Evolutionary conservation across 2,888 invertebrate genomes (phyloP).

Genomic region (Drosophila acutilabella): DNA sequence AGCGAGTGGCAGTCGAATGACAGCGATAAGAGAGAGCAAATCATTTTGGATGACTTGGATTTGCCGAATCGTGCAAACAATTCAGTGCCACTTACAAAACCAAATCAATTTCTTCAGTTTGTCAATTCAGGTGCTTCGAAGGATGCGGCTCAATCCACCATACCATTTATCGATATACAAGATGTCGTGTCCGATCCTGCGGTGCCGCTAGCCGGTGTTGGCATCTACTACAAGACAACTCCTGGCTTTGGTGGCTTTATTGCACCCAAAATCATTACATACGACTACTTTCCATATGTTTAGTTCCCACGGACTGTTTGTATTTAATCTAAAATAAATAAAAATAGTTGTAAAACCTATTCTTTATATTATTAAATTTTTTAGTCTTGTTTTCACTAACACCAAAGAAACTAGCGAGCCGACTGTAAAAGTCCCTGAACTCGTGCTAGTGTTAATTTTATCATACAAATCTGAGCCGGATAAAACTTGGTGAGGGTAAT

Average conservation of each 20-base stretch:
- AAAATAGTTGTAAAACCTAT: too few species aligned
- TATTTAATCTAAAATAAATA: too few species aligned
- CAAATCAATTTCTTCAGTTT: conserved; percentile 90
- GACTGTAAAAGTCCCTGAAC: too few species aligned
- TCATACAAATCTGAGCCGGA: too few species aligned
- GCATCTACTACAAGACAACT: conserved; percentile 91
- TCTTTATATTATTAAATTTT: too few species aligned
- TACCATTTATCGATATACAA: conserved; percentile 93
- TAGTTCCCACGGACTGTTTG: too few species aligned
- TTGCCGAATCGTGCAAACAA: conserved; percentile 87
- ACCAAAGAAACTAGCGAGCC: too few species aligned
- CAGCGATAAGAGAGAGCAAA: conserved; percentile 87
- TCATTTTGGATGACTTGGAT: conserved; percentile 88
- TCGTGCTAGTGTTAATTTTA: too few species aligned
- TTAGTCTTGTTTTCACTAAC: too few species aligned
- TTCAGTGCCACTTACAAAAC: conserved; percentile 87
- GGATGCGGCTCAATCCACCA: conserved; percentile 92
- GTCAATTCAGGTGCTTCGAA: conserved; percentile 89
- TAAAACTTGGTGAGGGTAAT: too few species aligned
- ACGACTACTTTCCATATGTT: conserved; percentile 86
- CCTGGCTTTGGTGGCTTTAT: conserved; percentile 91
- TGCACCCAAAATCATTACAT: conserved; percentile 90
- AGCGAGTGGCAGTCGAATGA: conserved; percentile 94
- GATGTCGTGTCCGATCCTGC: conserved; percentile 89
- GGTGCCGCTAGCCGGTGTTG: conserved; percentile 90